Conservation (phyloP, 2,113 vertebrate genomes). For the Cinclus cinclus region DNA sequence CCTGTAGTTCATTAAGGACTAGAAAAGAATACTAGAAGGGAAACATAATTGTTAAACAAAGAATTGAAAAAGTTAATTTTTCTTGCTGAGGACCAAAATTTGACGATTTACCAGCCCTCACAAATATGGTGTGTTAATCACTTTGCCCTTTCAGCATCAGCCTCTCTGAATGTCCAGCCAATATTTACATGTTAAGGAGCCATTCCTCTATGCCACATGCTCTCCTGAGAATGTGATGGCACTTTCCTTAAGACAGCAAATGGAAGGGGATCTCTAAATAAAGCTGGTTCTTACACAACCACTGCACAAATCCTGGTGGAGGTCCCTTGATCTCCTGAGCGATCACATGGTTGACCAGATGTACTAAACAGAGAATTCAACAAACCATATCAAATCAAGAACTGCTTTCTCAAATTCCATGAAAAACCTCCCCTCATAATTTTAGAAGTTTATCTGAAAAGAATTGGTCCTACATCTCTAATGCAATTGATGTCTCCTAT, state of each 20-base stretch:
- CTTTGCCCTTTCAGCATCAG: background rate
- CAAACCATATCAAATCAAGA: background rate
- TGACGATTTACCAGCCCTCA: background rate
- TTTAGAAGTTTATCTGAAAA: background rate
- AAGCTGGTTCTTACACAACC: background rate
- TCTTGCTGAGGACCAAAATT: background rate
- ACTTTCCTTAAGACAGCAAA: background rate
- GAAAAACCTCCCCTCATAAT: background rate
- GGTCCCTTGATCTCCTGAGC: background rate
- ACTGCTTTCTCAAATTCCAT: background rate
- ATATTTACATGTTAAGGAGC: background rate
- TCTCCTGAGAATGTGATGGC: background rate
- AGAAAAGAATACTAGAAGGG: background rate
- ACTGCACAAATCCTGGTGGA: background rate
- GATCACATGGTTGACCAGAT: background rate
- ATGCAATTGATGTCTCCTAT: background rate
- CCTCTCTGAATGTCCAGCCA: background rate
- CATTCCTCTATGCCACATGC: background rate
- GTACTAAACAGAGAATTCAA: background rate
- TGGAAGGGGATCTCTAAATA: background rate
- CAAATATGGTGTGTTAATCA: background rate
- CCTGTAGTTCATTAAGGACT: background rate
- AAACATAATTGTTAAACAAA: background rate
- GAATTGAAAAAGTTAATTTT: background rate
- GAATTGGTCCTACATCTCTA: background rate